Base-by-base conservation (phyloP, 2,797 vertebrate species). In the Malacoraja senta region DNA sequence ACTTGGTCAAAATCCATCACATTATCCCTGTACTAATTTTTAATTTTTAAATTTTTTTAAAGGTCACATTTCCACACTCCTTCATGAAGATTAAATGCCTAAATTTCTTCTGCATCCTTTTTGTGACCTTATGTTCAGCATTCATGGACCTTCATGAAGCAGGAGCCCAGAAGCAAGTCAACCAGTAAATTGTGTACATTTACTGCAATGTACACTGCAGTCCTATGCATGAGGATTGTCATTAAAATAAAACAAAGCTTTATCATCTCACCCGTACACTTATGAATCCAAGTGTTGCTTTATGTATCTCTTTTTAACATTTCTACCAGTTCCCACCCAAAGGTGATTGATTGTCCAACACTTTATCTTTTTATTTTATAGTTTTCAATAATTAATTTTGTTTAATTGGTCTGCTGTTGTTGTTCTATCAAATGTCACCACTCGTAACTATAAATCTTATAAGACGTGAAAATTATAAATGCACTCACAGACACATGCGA, bases 401-500 rank as follows among this genome's bases (percentile, higher is more conserved):
- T 63, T 61, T 61, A 58, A 53, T 24, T 61, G 81, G 58, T 86
- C 83, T 15, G 24, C 9, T 81, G 29, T 6, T 32, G 15, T 29
- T 29, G 15, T 13, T 29, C 17, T 24, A 88, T 21, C 29, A 26
- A 86, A 32, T 2, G 26, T n/a, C 35, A 65, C 19, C n/a, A 88
- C 21, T 19, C n/a, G 29, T 86, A 63, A 61, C 58, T 58, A n/a
- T 63, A 86, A 7, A n/a, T 58, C 13, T 86, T 32, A 35, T 68
- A 65, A 88, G 17, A 88, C 15, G n/a, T 21, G 61, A 0, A 8
- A 88, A 88, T 88, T 65, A 88, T 65, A 53, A 2, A 35, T 44
- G 74, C 76, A 92, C 90, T 92, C 90, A 92, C 90, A 76, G 71
- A 10, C 71, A 95, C 94, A 10, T 96, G 95, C 93, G 96, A 95